These are phyloP conservation scores for Brachyptera risi DNA, from an alignment of 2,888 invertebrate species.

Conservation along the genomic window DNA sequence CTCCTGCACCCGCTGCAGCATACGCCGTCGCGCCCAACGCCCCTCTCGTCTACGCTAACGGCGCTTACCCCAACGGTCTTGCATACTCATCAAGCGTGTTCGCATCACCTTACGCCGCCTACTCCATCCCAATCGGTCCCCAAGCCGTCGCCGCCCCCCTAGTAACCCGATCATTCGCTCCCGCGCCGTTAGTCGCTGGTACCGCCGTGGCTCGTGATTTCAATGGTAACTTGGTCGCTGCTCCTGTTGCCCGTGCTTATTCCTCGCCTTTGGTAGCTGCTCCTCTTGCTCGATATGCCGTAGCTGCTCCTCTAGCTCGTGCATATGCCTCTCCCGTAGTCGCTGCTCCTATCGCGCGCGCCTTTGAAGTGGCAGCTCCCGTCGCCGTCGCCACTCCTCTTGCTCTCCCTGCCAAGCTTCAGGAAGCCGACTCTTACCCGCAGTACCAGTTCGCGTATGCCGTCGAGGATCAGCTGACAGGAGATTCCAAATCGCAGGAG, in stretches of 20 bases:
- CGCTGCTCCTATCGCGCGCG: conserved; percentile 18
- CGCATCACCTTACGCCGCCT: conserved; percentile 21
- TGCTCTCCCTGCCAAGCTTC: conserved; percentile 31
- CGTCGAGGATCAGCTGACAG: conserved; percentile 37
- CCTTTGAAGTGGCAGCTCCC: conserved; percentile 21
- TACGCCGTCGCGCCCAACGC: conserved; percentile 42
- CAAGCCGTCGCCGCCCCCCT: conserved; percentile 24
- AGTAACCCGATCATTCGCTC: conserved; percentile 16
- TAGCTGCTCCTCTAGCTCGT: conserved; percentile 27
- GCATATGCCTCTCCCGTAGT: conserved; percentile 8
- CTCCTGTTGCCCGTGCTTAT: conserved; percentile 30
- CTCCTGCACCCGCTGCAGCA: conserved; percentile 37
- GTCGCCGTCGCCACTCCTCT: conserved; percentile 13
- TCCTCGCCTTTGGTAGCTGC: conserved; percentile 34
- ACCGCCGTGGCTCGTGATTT: conserved; percentile 21
- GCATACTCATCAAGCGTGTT: conserved; percentile 23
- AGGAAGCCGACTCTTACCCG: conserved; percentile 32
- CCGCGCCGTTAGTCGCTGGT: background rate
- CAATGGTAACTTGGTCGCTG: too few species aligned
- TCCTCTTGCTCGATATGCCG: conserved; percentile 5
- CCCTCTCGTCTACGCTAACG: conserved; percentile 24
- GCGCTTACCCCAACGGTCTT: conserved; percentile 6
- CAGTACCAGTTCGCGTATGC: conserved; percentile 35
- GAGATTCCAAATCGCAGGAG: conserved; percentile 40
- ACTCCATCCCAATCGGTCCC: conserved; percentile 12